Evolutionary conservation across 2,888 invertebrate species (phyloP).

Genomic region (Ectobius pallidus): DNA sequence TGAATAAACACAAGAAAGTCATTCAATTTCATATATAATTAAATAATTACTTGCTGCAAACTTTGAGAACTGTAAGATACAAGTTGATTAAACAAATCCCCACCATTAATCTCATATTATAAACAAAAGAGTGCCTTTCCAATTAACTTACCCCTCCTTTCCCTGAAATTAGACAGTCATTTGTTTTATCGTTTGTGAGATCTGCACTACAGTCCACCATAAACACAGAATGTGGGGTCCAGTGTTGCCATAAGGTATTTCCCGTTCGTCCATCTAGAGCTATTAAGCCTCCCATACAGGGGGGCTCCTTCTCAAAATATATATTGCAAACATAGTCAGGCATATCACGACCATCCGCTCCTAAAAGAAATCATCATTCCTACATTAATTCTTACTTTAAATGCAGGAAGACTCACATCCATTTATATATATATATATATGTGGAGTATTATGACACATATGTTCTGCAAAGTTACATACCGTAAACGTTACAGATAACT

Average conservation of each 20-base stretch:
- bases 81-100: too few species aligned
- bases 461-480: too few species aligned
- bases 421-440: too few species aligned
- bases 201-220: slow-evolving; percentile 75
- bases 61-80: too few species aligned
- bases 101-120: too few species aligned
- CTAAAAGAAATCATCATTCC: slow-evolving; percentile 47
- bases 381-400: too few species aligned
- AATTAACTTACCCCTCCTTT: slow-evolving; percentile 64
- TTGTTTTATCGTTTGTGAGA: slow-evolving; percentile 68
- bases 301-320: slow-evolving; percentile 67
- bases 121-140: too few species aligned
- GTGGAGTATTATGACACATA: too few species aligned
- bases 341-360: slow-evolving; percentile 63
- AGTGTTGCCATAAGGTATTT: slow-evolving; percentile 73
- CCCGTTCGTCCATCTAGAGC: slow-evolving; percentile 77
- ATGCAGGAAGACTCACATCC: too few species aligned
- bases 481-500: too few species aligned
- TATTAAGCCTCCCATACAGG: slow-evolving; percentile 77
- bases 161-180: slow-evolving; percentile 77
- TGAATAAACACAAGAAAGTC: background rate
- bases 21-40: background rate
- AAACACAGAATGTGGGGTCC: slow-evolving; percentile 74
- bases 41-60: background rate
- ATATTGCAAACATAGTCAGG: slow-evolving; percentile 63